Conservation (phyloP, 1,140 invertebrate species). For the Contarinia nasturtii region DNA sequence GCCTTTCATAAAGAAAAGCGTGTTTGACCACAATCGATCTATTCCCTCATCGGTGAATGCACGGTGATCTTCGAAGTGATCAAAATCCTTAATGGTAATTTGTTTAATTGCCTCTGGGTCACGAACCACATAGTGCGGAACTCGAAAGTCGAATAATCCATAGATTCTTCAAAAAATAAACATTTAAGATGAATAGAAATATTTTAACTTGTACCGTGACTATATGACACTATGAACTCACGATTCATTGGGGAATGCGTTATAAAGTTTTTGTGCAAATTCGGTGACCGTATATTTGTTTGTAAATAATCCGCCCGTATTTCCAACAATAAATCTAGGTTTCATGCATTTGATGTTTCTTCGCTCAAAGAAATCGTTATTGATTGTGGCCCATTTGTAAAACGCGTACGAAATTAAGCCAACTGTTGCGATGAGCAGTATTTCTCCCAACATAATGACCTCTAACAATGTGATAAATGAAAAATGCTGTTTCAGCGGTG, state of each 20-base stretch:
- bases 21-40: slow-evolving; percentile 22
- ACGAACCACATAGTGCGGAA: slow-evolving; percentile 30
- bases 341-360: slow-evolving; percentile 3
- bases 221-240: too few relatives aligned
- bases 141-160: slow-evolving; percentile 29
- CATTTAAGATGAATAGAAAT: slow-evolving; percentile 19
- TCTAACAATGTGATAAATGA: too few relatives aligned
- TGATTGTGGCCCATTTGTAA: slow-evolving; percentile 2
- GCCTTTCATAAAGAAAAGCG: slow-evolving; percentile 26
- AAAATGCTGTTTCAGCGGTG: too few relatives aligned
- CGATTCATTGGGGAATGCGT: background rate
- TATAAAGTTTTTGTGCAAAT: background rate
- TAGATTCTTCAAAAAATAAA: slow-evolving; percentile 30
- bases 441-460: background rate
- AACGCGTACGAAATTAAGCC: background rate
- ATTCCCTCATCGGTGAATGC: slow-evolving; percentile 7
- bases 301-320: slow-evolving; percentile 2
- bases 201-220: too few relatives aligned
- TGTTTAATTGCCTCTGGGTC: slow-evolving; percentile 38
- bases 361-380: slow-evolving; percentile 6
- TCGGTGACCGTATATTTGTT: background rate
- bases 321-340: slow-evolving; percentile 9
- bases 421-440: background rate
- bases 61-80: slow-evolving; percentile 18
- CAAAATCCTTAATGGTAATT: slow-evolving; percentile 29